Conservation (phyloP, 2,113 vertebrate genomes). For the Nothoprocta perdicaria region DNA sequence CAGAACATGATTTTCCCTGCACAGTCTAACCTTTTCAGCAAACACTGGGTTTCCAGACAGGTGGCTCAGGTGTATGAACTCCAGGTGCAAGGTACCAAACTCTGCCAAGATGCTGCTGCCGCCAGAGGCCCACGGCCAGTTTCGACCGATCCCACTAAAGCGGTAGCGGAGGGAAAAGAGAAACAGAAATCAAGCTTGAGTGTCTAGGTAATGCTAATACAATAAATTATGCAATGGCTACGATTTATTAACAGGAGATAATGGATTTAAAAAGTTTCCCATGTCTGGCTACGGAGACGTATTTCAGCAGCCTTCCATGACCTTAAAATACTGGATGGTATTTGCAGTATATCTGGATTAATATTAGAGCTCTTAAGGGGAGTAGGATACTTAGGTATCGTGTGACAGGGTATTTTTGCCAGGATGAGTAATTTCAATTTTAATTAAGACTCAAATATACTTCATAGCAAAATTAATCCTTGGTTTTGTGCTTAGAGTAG, state of each 20-base stretch:
- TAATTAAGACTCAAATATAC: conserved; percentile 26
- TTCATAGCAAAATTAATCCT: conserved; percentile 42
- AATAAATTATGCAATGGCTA: not conserved
- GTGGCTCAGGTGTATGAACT: conserved; percentile 93
- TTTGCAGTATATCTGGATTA: not conserved
- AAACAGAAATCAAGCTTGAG: not conserved
- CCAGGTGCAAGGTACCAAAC: conserved; percentile 95
- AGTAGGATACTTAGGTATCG: not conserved
- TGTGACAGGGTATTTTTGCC: not conserved
- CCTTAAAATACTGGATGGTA: not conserved
- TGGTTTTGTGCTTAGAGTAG: not conserved
- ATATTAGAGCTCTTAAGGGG: not conserved
- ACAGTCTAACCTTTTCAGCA: conserved; percentile 90
- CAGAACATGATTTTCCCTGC: not conserved
- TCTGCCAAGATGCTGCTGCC: conserved; percentile 99
- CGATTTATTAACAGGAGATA: not conserved
- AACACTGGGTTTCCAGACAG: conserved; percentile 93
- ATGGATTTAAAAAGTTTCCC: not conserved
- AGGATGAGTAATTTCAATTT: conserved; percentile 16
- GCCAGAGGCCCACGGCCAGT: conserved; percentile 98
- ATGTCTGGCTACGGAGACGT: fast-evolving
- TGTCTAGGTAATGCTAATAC: not conserved
- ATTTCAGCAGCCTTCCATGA: not conserved
- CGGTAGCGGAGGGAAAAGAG: not conserved
- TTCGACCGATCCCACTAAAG: conserved; percentile 91